These are phyloP conservation scores for Prionailurus bengalensis DNA, from an alignment of 2,113 vertebrate genomes.

Conservation along the genomic window DNA sequence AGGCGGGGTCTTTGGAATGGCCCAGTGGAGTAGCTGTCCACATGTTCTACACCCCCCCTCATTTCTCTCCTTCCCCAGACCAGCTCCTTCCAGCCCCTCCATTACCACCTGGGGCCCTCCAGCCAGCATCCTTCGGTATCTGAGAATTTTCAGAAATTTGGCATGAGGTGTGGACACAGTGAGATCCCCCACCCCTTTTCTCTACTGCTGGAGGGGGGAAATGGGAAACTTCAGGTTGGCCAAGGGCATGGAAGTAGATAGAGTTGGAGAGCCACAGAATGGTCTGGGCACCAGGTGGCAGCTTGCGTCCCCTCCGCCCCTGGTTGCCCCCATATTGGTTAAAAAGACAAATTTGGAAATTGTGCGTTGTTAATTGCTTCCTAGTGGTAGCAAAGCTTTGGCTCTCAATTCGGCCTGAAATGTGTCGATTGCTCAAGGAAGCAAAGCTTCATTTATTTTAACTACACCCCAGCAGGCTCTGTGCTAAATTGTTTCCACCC, in stretches of 20 bases:
- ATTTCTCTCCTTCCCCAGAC: neutral
- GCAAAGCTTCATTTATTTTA: neutral
- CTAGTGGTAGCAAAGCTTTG: neutral
- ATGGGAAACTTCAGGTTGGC: neutral
- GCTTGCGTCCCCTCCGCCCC: accelerated
- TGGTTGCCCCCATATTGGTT: neutral
- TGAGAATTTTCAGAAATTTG: neutral
- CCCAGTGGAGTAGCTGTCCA: neutral
- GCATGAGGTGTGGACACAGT: neutral
- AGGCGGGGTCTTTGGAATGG: neutral
- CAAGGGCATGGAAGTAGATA: neutral
- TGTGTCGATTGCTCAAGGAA: neutral
- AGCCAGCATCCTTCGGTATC: neutral
- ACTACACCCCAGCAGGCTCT: neutral
- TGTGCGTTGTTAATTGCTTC: neutral
- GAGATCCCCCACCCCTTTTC: no score
- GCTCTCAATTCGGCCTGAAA: neutral
- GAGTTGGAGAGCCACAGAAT: neutral
- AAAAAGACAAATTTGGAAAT: neutral
- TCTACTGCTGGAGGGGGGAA: neutral
- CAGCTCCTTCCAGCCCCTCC: neutral
- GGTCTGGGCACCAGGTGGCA: neutral
- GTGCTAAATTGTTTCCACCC: neutral
- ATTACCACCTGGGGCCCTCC: neutral
- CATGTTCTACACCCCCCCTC: neutral